These are phyloP conservation scores for Lutjanus erythropterus DNA, from an alignment of 2,113 vertebrate genomes.

Conservation along the genomic window DNA sequence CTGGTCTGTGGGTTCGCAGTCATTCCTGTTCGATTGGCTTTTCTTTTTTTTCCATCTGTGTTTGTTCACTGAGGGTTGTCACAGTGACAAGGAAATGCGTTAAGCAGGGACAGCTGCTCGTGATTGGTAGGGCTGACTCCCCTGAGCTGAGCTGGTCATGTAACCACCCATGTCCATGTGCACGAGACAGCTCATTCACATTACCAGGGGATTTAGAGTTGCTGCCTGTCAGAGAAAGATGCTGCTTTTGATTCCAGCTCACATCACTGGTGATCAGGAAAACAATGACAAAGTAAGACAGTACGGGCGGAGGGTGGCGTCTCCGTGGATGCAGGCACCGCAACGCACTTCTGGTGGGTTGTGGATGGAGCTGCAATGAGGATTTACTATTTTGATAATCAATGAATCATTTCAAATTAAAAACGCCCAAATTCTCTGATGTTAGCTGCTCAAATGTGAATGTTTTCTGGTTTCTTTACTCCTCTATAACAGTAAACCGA, in stretches of 20 bases:
- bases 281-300: too few species aligned
- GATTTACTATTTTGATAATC: too few species aligned
- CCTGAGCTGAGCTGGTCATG: slow-evolving; percentile 40
- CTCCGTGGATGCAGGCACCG: too few species aligned
- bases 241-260: slow-evolving; percentile 11
- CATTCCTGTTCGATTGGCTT: slow-evolving; percentile 38
- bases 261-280: slow-evolving; percentile 16
- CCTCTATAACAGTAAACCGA: too few species aligned
- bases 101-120: slow-evolving; percentile 66
- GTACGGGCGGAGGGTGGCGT: too few species aligned
- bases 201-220: slow-evolving; percentile 27
- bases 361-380: too few species aligned
- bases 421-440: too few species aligned
- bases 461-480: too few species aligned
- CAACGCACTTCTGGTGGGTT: too few species aligned
- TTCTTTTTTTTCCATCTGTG: slow-evolving; percentile 2
- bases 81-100: slow-evolving; percentile 67
- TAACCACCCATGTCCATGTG: slow-evolving; percentile 53
- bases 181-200: slow-evolving; percentile 36
- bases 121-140: slow-evolving; percentile 55
- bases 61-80: slow-evolving; percentile 69
- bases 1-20: not conserved
- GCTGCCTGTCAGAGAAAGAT: slow-evolving; percentile 21
- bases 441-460: too few species aligned
- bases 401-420: too few species aligned